Evolutionary conservation across 2,888 invertebrate genomes (phyloP), one percentile per base, ranked within the genome.

Genomic region (Ornithoptera alexandrae): DNA sequence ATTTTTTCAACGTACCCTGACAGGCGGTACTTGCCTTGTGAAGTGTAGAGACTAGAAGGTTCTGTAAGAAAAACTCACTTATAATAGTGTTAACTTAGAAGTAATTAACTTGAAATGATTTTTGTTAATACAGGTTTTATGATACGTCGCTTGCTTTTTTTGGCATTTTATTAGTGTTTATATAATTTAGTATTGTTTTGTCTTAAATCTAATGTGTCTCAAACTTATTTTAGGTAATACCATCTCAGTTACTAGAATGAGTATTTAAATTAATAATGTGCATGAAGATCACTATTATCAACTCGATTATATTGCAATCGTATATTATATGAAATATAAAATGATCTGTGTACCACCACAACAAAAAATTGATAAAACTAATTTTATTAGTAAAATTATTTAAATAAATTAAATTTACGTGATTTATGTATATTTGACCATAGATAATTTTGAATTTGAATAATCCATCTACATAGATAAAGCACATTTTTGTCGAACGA

Each of bases 1-100:
- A 89, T 90, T 89, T 90, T 90, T 89, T 82, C 88, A 89, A 76
- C 90, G 90, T 90, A 89, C 89, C 89, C 79, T 84, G 83, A 81
- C 78, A 78, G 79, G 83, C 73, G 90, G 85, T 89, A 85, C 88
- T 87, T 90, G 89, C 90, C 88, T 90, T 89, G 87, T 83, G 84
- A 85, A 81, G 77, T 81, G 82, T 86, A 86, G 84, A 71, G 71
- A 74, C 70, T 75, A 72, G 73, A 69, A 42, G 10, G 56, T 64
- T 71, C 46, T 22, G n/a, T 62, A 61, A 62, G 2, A 46, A 20
- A 65, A 36, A 70, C 61, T 63, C 53, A 62, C 56, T 36, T 70
- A 67, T 64, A 46, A 64, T 67, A 67, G 61, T 18, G 56, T 70
- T 60, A 64, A 60, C 58, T 39, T 70, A 67, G 66, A 59, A 61